phyloP scores from a whole-genome alignment of 1,140 invertebrate species.

The Amyelois transitella region DNA sequence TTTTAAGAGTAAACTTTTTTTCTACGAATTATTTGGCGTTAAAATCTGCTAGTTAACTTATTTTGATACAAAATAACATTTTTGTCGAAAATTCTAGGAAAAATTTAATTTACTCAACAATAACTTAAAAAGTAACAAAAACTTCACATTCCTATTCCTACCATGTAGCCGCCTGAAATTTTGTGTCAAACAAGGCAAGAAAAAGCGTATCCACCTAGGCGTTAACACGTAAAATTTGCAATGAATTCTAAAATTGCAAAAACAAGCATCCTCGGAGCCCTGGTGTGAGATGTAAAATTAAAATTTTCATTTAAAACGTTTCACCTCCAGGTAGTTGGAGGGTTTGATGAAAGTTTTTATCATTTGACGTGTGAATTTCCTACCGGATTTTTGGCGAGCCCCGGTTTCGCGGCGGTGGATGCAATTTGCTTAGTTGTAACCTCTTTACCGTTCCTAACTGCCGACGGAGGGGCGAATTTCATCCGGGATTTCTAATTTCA shows the following conservation, averaged over 20 bases:
- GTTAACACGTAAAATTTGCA: background rate
- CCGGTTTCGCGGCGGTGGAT: slow-evolving; percentile 14
- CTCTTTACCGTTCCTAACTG: slow-evolving; percentile 49
- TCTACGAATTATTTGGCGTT: too few relatives aligned
- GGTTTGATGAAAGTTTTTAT: background rate
- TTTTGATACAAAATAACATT: too few relatives aligned
- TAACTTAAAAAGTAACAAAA: too few relatives aligned
- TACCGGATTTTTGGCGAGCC: background rate
- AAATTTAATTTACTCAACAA: too few relatives aligned
- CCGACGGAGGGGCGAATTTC: slow-evolving; percentile 39
- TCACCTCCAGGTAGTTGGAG: background rate
- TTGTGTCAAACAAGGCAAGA: too few relatives aligned
- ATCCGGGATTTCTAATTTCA: slow-evolving; percentile 52
- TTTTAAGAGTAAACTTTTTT: too few relatives aligned
- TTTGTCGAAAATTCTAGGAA: too few relatives aligned
- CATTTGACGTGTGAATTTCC: background rate
- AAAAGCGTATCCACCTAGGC: too few relatives aligned
- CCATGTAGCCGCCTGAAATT: too few relatives aligned
- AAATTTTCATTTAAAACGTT: background rate
- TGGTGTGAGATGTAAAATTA: too few relatives aligned
- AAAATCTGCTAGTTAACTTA: too few relatives aligned
- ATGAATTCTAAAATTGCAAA: background rate
- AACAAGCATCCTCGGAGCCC: background rate
- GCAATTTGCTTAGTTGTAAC: slow-evolving; percentile 64
- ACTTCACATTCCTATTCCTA: too few relatives aligned